Evolutionary conservation across 2,113 vertebrate species (phyloP).

Genomic region (Megalops atlanticus): DNA sequence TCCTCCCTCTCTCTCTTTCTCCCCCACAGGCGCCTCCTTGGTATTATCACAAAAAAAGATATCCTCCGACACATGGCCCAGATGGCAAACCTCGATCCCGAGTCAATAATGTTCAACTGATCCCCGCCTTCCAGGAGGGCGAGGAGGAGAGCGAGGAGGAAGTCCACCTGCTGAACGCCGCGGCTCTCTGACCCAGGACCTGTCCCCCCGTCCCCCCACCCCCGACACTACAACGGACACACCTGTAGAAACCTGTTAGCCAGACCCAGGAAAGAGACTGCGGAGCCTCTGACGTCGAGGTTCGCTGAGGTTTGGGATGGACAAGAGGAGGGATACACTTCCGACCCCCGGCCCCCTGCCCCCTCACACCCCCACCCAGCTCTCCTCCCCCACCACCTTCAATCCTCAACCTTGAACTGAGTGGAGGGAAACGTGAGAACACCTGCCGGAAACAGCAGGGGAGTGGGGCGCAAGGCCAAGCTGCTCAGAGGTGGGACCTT

Average conservation of each 20-base stretch:
- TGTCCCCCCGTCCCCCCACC: slow-evolving; percentile 22
- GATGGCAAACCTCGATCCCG: slow-evolving; percentile 98
- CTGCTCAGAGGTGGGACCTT: background rate
- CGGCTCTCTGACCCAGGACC: slow-evolving; percentile 77
- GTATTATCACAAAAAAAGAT: slow-evolving; percentile 99
- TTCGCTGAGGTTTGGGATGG: slow-evolving; percentile 4
- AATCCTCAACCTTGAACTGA: background rate
- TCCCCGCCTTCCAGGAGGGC: slow-evolving; percentile 73
- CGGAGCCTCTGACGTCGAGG: background rate
- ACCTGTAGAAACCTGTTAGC: slow-evolving; percentile 1
- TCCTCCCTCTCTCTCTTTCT: slow-evolving; percentile 43
- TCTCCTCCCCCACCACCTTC: background rate
- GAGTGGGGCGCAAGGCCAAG: background rate
- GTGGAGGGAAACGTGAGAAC: background rate
- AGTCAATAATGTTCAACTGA: slow-evolving; percentile 99
- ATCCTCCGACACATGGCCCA: slow-evolving; percentile 99
- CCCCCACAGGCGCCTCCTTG: slow-evolving; percentile 92
- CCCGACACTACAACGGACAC: slow-evolving; percentile 17
- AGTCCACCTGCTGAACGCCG: slow-evolving; percentile 84
- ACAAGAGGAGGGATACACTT: background rate
- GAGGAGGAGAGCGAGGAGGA: slow-evolving; percentile 79
- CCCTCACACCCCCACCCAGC: background rate
- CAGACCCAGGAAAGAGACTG: background rate
- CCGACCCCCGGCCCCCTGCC: background rate
- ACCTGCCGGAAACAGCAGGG: background rate